These are phyloP conservation scores for Brachyalestes nurse DNA, from an alignment of 2,797 vertebrate genomes.

Conservation along the genomic window DNA sequence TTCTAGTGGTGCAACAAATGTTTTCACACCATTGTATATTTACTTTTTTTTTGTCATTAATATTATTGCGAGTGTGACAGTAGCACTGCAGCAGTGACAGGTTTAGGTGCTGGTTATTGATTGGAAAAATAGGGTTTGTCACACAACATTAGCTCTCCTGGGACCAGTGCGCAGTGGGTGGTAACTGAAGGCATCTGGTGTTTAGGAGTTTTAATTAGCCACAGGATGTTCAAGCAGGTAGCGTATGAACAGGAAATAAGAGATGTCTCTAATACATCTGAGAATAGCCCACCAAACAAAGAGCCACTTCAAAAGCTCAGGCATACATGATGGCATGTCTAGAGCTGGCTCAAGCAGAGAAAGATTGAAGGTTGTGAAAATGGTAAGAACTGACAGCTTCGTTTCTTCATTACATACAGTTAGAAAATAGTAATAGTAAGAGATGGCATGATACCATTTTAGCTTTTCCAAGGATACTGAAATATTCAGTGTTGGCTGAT, in stretches of 20 bases:
- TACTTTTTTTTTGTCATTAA: constrained; percentile 11
- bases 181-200: constrained; percentile 81
- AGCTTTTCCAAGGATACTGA: no score
- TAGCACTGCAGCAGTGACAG: constrained; percentile 77
- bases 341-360: not conserved
- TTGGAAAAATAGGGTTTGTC: constrained; percentile 86
- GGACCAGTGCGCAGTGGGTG: constrained; percentile 82
- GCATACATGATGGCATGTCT: not conserved
- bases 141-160: constrained; percentile 84
- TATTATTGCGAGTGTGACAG: constrained; percentile 16
- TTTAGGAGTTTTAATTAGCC: constrained; percentile 83
- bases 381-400: no score
- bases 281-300: constrained; percentile 1
- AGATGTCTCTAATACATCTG: constrained; percentile 77
- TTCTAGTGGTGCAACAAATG: constrained; percentile 31
- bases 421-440: no score
- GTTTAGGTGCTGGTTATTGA: constrained; percentile 85
- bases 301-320: constrained; percentile 13
- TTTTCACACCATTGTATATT: not conserved
- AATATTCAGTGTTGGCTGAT: no score
- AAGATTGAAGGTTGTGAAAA: not conserved
- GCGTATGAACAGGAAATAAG: constrained; percentile 85
- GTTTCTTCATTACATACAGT: no score
- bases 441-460: no score
- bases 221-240: constrained; percentile 84